These are phyloP conservation scores for Drosophila nr. fundita DNA, from an alignment of 2,888 invertebrate genomes.

Conservation along the genomic window DNA sequence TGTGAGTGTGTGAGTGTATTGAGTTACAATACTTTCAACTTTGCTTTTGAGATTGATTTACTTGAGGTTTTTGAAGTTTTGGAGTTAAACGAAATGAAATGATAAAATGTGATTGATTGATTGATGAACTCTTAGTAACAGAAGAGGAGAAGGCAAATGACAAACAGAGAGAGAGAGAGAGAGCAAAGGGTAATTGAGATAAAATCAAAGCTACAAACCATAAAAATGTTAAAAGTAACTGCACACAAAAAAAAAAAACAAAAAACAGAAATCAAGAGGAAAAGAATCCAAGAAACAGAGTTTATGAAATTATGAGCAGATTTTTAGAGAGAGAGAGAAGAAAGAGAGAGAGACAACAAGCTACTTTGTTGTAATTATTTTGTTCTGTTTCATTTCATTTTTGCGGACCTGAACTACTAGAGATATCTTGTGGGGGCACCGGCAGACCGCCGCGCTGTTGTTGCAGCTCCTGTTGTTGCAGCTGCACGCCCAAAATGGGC, in stretches of 20 bases:
- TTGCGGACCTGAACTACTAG: slow-evolving; percentile 85
- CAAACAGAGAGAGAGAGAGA: slow-evolving; percentile 20
- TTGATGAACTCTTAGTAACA: slow-evolving; percentile 27
- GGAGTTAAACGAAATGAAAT: slow-evolving; percentile 55
- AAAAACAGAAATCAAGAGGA: slow-evolving; percentile 10
- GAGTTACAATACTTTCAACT: slow-evolving; percentile 65
- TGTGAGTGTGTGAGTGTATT: slow-evolving; percentile 14
- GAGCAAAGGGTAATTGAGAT: slow-evolving; percentile 33
- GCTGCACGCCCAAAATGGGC: slow-evolving; percentile 82
- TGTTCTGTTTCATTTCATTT: slow-evolving; percentile 37
- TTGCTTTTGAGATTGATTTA: slow-evolving; percentile 53
- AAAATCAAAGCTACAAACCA: slow-evolving; percentile 54
- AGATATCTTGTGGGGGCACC: slow-evolving; percentile 86
- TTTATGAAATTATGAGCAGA: slow-evolving; percentile 55
- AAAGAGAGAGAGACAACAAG: slow-evolving; percentile 56
- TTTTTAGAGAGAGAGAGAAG: slow-evolving; percentile 24
- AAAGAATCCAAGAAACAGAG: slow-evolving; percentile 35
- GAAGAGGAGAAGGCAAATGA: slow-evolving; percentile 16
- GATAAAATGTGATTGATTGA: slow-evolving; percentile 45
- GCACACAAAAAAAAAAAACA: slow-evolving; percentile 32
- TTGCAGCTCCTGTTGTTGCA: slow-evolving; percentile 84
- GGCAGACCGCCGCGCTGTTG: slow-evolving; percentile 86
- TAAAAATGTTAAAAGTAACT: slow-evolving; percentile 60
- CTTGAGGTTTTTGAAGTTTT: slow-evolving; percentile 42
- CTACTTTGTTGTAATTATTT: slow-evolving; percentile 63